Percentiles rank a stretch among this genome's conserved stretches.
These are phyloP conservation scores for Sturnus vulgaris DNA, from an alignment of 2,113 vertebrate species.

Conservation along the genomic window DNA sequence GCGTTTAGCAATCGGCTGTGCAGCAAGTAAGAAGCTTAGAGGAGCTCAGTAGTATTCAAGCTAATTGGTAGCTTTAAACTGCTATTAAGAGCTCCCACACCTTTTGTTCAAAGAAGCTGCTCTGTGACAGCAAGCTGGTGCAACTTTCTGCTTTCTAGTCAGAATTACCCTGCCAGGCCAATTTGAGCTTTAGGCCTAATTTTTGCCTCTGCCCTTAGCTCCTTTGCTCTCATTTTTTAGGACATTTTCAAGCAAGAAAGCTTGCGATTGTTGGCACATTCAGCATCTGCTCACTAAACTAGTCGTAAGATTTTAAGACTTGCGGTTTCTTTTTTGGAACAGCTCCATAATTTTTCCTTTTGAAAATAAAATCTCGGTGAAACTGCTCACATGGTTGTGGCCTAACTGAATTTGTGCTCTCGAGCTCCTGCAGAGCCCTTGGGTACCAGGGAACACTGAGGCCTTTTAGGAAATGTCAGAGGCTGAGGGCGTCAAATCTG, in stretches of 20 bases:
- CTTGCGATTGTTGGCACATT: neutral
- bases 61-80: slow-evolving; percentile 53
- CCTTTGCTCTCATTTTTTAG: neutral
- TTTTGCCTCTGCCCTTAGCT: neutral
- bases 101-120: slow-evolving; percentile 1
- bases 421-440: neutral
- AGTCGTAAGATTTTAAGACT: slow-evolving; percentile 18
- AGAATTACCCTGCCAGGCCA: neutral
- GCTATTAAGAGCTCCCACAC: slow-evolving; percentile 49
- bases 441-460: neutral
- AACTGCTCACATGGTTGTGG: neutral
- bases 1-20: neutral
- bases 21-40: slow-evolving; percentile 26
- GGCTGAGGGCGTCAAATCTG: neutral
- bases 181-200: neutral
- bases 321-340: slow-evolving; percentile 11
- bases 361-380: neutral
- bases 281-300: slow-evolving; percentile 8
- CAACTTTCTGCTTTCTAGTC: neutral
- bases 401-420: neutral
- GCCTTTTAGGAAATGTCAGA: neutral
- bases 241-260: neutral
- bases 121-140: neutral
- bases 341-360: neutral
- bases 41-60: slow-evolving; percentile 23